Percentiles rank a stretch among this genome's conserved stretches.
These are phyloP conservation scores for Halisarca cf. caerulea DNA, from an alignment of 37 sponge, comb jelly and placozoan genomes.

Conservation along the genomic window DNA sequence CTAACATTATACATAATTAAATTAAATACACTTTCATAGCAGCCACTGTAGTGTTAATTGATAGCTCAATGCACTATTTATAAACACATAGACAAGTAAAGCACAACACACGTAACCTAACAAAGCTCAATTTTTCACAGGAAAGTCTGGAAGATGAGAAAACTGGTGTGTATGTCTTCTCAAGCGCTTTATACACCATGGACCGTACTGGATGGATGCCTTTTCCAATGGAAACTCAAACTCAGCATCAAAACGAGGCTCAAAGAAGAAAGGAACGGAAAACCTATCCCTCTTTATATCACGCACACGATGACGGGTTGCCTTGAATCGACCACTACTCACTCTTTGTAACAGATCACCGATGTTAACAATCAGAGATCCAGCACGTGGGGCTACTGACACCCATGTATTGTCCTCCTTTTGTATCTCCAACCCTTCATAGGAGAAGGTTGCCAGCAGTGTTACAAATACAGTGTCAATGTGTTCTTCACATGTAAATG, in stretches of 20 bases:
- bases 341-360: slow-evolving; percentile 29
- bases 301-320: slow-evolving; percentile 54
- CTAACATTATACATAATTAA: too few relatives aligned
- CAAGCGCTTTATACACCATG: slow-evolving; percentile 20
- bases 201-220: slow-evolving; percentile 29
- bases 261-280: slow-evolving; percentile 59
- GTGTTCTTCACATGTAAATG: slow-evolving; percentile 43
- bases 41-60: too few relatives aligned
- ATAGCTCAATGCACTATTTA: too few relatives aligned
- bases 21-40: too few relatives aligned
- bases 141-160: slow-evolving; percentile 14
- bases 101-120: too few relatives aligned
- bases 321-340: slow-evolving; percentile 46
- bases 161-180: slow-evolving; percentile 18
- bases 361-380: slow-evolving; percentile 47
- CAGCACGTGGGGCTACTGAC: slow-evolving; percentile 31
- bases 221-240: slow-evolving; percentile 35
- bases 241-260: slow-evolving; percentile 41
- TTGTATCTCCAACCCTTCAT: slow-evolving; percentile 41
- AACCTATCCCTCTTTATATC: slow-evolving; percentile 42
- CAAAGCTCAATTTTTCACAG: too few relatives aligned
- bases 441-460: slow-evolving; percentile 41
- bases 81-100: too few relatives aligned
- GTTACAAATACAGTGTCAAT: slow-evolving; percentile 50
- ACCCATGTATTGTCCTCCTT: slow-evolving; percentile 29